Base-by-base conservation (phyloP, 1,140 invertebrate species). In the Drosophila gunungcola region DNA sequence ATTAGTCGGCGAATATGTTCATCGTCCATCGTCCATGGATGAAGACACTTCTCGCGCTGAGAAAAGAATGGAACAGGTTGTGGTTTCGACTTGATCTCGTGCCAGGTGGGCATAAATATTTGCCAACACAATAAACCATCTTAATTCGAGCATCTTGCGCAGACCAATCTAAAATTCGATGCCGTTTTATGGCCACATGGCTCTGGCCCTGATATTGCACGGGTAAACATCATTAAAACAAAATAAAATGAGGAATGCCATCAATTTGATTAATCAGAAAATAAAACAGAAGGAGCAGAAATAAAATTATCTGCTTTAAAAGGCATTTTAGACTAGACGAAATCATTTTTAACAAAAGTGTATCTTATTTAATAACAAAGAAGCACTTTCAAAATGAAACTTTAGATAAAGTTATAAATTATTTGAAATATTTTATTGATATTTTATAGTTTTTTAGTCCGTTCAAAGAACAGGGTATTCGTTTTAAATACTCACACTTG, bases 1-100 rank as follows among this genome's bases (percentile, higher is more conserved):
- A 89, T 89, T 89, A 89, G 79, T 63, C 68, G 67, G 79, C 52
- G 85, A 90, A 89, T 90, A 89, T 90, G 84, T 89, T 89, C 84
- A 89, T 89, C 84, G 79, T 54, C 45, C 39, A 13, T 39, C 43
- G 64, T 68, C 16, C 16, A 21, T 80, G 60, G 61, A 68, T 76
- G 67, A 78, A 49, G 69, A 65, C 75, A 80, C 79, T 73, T 88
- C 72, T 77, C 46, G 74, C 69, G 42, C 36, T 13, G 11, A 36
- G 11, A 39, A 39, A 32, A 58, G 21, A 68, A 64, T 63, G 56
- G 56, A 42, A 77, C 43, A 27, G 56, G 64, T 49, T 53, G 54
- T 48, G 32, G 67, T 25, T 46, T 51, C n/a, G 36, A 55, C 51
- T 39, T 21, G 10, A 52, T 58, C 61, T 62, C 48, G 57, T 43